phyloP scores from a whole-genome alignment of 23 tunicate genomes.

The Oikopleura albicans region DNA sequence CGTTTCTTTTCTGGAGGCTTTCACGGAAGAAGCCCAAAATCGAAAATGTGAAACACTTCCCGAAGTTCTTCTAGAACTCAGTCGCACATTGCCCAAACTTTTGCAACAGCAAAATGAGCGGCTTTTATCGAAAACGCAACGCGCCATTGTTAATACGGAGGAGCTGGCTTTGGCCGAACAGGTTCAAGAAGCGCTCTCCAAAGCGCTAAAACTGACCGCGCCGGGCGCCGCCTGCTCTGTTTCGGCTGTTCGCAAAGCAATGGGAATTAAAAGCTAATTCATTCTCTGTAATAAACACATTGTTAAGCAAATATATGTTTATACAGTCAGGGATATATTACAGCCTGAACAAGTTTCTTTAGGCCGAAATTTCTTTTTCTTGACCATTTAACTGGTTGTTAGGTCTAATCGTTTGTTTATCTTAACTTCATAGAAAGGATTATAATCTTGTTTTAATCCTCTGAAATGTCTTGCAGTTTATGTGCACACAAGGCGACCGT shows the following conservation, averaged over 20 bases:
- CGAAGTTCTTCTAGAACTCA: neutral
- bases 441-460: too few relatives aligned
- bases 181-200: neutral
- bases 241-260: neutral
- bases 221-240: slow-evolving; percentile 6
- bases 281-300: too few relatives aligned
- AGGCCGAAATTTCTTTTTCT: too few relatives aligned
- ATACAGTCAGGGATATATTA: too few relatives aligned
- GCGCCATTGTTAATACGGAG: neutral
- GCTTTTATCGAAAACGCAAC: neutral
- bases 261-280: neutral
- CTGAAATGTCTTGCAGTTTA: too few relatives aligned
- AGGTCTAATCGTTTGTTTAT: too few relatives aligned
- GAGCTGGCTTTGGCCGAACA: neutral
- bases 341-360: too few relatives aligned
- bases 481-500: too few relatives aligned
- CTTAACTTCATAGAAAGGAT: too few relatives aligned
- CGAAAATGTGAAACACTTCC: neutral
- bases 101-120: neutral
- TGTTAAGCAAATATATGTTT: too few relatives aligned
- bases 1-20: neutral
- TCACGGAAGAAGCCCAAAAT: neutral
- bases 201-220: slow-evolving; percentile 4
- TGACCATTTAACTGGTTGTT: too few relatives aligned
- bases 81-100: neutral